Base-by-base conservation (phyloP, 2,797 vertebrate genomes). In the Pogoniulus pusillus region DNA sequence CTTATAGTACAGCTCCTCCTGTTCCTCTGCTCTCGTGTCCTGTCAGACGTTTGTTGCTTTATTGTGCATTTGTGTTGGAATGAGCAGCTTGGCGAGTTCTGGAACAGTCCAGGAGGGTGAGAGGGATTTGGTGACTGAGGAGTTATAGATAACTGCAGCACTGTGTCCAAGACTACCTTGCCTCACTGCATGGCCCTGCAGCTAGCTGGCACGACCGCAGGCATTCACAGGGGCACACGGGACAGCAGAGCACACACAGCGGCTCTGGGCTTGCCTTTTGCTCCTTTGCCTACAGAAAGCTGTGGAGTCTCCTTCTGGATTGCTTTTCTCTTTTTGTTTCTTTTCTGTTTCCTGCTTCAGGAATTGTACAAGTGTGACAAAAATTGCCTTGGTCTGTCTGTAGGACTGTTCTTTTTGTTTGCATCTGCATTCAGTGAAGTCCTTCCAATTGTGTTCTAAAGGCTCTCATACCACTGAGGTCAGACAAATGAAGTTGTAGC, bases 41-140 rank as follows among this genome's bases (percentile, higher is more conserved):
- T 43, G 80, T 86, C 76, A 90, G 87, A 76, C 63, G 69, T 92
- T 80, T 82, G 27, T 79, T 87, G 49, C 45, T 79, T 86, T 75
- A 45, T 77, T 58, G 35, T 49, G 64, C 34, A 53, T 88, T 93
- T 91, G 45, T 72, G 51, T 94, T 82, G 80, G 80, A 90, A 75
- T 7, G 58, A 80, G 76, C 81, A 74, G 79, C 75, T 80, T 58
- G 86, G 85, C 3, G 18, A 93, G 72, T 64, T 85, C 62, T 89
- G 68, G 37, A 66, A 47, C 85, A 54, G 72, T 84, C 85, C 77
- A 82, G 86, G 73, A 94, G 60, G 81, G 78, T 43, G 69, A 41
- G 64, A 80, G 94, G 91, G 60, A 22, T 65, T 45, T 0, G 3
- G 39, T 87, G 82, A 32, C 35, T 87, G 91, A 91, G 82, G 69